phyloP scores from a whole-genome alignment of 2,113 vertebrate species.

The Synchiropus splendidus region DNA sequence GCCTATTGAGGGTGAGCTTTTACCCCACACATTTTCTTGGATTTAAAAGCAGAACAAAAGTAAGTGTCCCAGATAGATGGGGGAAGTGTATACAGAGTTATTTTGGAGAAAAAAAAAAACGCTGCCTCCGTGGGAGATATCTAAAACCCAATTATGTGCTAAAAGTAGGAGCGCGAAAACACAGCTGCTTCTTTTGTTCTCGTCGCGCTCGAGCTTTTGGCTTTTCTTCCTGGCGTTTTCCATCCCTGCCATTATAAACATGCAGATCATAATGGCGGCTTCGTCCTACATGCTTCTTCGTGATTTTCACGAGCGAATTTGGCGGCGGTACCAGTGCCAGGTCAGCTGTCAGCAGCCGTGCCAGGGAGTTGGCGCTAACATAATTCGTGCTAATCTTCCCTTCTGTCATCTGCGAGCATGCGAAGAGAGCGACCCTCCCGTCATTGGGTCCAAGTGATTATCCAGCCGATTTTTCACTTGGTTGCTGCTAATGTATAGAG shows the following conservation, averaged over 20 bases:
- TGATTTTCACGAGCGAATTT: constrained; percentile 23
- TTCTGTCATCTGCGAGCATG: constrained; percentile 56
- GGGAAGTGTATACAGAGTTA: constrained; percentile 12
- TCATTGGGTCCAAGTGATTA: constrained; percentile 63
- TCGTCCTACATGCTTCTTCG: constrained; percentile 14
- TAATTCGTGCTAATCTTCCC: constrained; percentile 64
- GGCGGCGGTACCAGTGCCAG: constrained; percentile 43
- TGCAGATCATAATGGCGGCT: background rate
- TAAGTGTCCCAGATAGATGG: constrained; percentile 31
- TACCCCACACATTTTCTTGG: constrained; percentile 4
- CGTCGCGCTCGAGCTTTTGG: constrained; percentile 7
- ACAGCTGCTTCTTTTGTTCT: constrained; percentile 3
- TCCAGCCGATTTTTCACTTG: constrained; percentile 60
- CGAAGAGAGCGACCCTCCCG: constrained; percentile 37
- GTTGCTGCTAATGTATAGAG: constrained; percentile 63
- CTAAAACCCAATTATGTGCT: constrained; percentile 31
- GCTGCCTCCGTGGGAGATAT: constrained; percentile 16
- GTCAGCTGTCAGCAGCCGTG: constrained; percentile 49
- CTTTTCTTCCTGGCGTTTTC: no score
- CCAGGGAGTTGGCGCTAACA: constrained; percentile 57
- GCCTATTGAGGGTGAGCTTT: no score
- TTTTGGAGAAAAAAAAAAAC: constrained; percentile 17
- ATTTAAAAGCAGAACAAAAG: constrained; percentile 11
- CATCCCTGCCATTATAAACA: constrained; percentile 17
- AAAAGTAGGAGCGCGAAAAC: constrained; percentile 27